Percentiles rank a stretch among this genome's conserved stretches.
phyloP scores from a whole-genome alignment of 1,140 invertebrate genomes.

The Macrotrachela quadricornifera region DNA sequence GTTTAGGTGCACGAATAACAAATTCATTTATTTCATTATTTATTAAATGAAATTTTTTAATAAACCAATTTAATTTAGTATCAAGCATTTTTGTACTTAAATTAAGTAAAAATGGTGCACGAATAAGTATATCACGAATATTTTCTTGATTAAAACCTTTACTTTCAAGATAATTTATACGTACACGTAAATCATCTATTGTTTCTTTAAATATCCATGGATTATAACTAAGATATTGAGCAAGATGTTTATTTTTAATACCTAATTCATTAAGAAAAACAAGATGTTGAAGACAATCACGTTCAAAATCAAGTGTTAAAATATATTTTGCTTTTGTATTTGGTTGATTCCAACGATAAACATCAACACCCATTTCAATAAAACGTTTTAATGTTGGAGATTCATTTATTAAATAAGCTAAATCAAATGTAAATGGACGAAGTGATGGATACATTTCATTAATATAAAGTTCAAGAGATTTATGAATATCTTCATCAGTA shows the following conservation, averaged over 20 bases:
- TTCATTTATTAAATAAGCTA: constrained; percentile 56
- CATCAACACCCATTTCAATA: constrained; percentile 56
- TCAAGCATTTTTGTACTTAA: constrained; percentile 49
- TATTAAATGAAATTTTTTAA: constrained; percentile 47
- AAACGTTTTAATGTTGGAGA: constrained; percentile 44
- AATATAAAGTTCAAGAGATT: too few species aligned
- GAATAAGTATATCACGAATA: constrained; percentile 46
- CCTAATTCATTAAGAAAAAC: constrained; percentile 51
- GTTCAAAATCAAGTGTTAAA: constrained; percentile 51
- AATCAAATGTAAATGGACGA: constrained; percentile 43
- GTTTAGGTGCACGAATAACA: constrained; percentile 42
- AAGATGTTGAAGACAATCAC: constrained; percentile 50
- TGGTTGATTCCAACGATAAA: constrained; percentile 53
- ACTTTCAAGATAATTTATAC: constrained; percentile 56
- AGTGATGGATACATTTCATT: too few species aligned
- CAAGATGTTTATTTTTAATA: constrained; percentile 42
- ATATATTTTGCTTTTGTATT: constrained; percentile 42
- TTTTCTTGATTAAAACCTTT: constrained; percentile 47
- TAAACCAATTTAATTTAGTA: constrained; percentile 52
- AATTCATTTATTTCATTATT: constrained; percentile 42
- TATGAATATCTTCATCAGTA: too few species aligned
- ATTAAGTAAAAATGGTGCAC: constrained; percentile 39
- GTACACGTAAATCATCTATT: constrained; percentile 39
- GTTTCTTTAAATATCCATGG: constrained; percentile 53
- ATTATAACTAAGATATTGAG: constrained; percentile 54